Base-by-base conservation (phyloP, 2,888 invertebrate species). In the Lycocerus yunnanus region DNA sequence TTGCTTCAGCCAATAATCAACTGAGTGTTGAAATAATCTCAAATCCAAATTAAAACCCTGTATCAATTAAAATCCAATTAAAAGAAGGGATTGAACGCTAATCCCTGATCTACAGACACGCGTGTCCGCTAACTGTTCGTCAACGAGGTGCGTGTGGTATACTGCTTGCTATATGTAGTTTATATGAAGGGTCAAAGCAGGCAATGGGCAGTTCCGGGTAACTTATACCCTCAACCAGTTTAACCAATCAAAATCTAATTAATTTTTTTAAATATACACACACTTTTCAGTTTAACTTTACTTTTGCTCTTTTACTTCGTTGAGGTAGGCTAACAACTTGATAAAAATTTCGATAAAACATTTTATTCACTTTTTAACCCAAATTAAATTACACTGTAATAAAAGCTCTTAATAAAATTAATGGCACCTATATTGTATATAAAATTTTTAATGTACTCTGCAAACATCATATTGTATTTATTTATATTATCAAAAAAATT, bases 1-100 rank as follows among this genome's bases (percentile, higher is more conserved):
- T 75, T 72, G 70, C 69, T 63, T 61, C 72, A 67, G 69, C 75
- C 75, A 75, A 75, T 75, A 75, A 75, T 75, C 75, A 72, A 75
- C 58, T 75, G 75, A 75, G 72, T 75, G 75, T 72, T 75, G 72
- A 72, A 75, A 68, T 72, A 75, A 75, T 72, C 75, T 72, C 69
- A 71, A 75, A 75, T 75, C 75, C 75, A 75, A 75, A 75, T 75
- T 75, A 75, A 75, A 75, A 75, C 72, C 73, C 76, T 76, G 76
- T 76, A 82, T 82, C 83, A 82, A 84, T 84, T 84, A 84, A 84
- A 84, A 83, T 84, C 81, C 83, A 84, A 84, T 84, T 83, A 82
- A 82, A 82, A 82, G 81, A 80, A 81, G 82, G 82, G 80, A 82
- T 83, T 80, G 82, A 79, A 80, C 81, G 82, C 79, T 83, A 83